A percentile compares a stretch with the other conserved stretches of the same genome.
These are phyloP conservation scores for Magallana gigas DNA, from an alignment of 1,140 invertebrate species.

Conservation along the genomic window DNA sequence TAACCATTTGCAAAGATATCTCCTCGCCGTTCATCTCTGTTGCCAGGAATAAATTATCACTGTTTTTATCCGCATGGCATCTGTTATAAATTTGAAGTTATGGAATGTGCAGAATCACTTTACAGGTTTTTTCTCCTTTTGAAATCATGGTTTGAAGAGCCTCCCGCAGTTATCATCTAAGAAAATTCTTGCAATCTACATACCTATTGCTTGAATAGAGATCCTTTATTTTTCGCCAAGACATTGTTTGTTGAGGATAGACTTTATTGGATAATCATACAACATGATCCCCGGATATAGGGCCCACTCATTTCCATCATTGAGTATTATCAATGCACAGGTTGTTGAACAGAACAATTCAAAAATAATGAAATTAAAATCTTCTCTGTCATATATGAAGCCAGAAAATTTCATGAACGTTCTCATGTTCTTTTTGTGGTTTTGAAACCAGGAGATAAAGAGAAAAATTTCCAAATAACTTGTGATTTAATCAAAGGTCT, in stretches of 20 bases:
- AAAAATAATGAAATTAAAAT: constrained; percentile 39
- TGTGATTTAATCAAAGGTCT: background rate
- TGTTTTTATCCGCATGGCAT: constrained; percentile 38
- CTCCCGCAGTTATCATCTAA: constrained; percentile 52
- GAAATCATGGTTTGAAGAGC: constrained; percentile 46
- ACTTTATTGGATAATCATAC: constrained; percentile 53
- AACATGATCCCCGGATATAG: constrained; percentile 20
- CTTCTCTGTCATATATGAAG: constrained; percentile 41
- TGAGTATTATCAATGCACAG: constrained; percentile 39
- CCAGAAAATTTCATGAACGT: constrained; percentile 30
- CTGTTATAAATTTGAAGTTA: constrained; percentile 51
- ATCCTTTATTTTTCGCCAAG: constrained; percentile 48
- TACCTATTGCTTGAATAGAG: constrained; percentile 51
- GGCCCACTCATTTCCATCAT: constrained; percentile 17
- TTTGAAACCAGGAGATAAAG: constrained; percentile 30
- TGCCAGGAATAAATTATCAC: background rate
- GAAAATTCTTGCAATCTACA: constrained; percentile 53
- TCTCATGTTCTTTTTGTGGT: constrained; percentile 45
- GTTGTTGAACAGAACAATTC: constrained; percentile 47
- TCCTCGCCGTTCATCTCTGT: background rate
- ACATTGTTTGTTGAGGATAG: constrained; percentile 47
- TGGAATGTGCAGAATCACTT: constrained; percentile 42
- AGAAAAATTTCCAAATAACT: background rate
- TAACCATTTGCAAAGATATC: background rate
- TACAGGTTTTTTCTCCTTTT: constrained; percentile 42